Conservation (phyloP, 23 tunicate genomes). For the Aplidium turbinatum region DNA sequence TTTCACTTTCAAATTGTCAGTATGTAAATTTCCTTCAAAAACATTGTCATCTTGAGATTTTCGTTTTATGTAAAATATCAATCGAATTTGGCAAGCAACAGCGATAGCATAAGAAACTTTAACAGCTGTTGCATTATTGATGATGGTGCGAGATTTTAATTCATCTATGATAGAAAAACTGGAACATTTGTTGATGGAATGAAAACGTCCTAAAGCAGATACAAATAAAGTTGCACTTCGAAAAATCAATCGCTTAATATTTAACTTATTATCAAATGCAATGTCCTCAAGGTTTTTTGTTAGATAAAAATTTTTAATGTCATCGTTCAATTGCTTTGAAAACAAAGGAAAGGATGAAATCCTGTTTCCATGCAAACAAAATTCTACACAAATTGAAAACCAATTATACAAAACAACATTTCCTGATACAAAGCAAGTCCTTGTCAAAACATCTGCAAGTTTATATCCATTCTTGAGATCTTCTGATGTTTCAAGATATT, state of each 20-base stretch:
- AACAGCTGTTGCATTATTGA: no score
- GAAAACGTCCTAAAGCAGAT: conserved; percentile 3
- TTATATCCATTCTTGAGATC: background rate
- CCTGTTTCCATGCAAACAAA: background rate
- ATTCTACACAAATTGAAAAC: conserved; percentile 5
- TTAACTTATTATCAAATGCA: background rate
- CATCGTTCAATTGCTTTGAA: no score
- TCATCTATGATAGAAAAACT: background rate
- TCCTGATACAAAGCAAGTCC: conserved; percentile 35
- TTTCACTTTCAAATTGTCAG: no score
- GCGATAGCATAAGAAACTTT: no score
- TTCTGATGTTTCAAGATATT: background rate
- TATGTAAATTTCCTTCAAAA: no score
- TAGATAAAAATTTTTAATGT: no score
- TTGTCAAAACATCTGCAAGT: conserved; percentile 19
- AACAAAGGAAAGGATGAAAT: no score
- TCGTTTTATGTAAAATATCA: no score
- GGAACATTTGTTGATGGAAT: background rate
- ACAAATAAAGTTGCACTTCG: conserved; percentile 5
- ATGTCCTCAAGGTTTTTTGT: background rate
- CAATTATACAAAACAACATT: conserved; percentile 15
- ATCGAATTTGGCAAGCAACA: no score
- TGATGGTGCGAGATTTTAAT: no score
- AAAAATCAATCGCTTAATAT: conserved; percentile 4
- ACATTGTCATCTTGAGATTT: no score